Conservation (phyloP, 2,113 vertebrate species). For the Sorex fumeus region DNA sequence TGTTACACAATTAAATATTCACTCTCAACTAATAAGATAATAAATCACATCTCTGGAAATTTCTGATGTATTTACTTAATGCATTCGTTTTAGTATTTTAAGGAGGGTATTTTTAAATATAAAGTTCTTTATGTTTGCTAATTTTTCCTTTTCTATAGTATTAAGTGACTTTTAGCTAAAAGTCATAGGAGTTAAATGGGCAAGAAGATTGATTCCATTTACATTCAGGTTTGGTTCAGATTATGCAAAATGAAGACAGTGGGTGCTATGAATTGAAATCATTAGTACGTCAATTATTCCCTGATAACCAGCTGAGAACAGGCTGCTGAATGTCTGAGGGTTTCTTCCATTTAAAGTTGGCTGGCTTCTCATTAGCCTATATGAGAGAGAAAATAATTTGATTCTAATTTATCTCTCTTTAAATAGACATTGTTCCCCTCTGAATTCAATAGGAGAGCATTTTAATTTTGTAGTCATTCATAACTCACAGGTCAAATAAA, state of each 20-base stretch:
- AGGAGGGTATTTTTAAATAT: conserved; percentile 67
- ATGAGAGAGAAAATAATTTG: conserved; percentile 76
- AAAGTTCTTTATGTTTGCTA: conserved; percentile 60
- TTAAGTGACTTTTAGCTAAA: conserved; percentile 80
- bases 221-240: conserved; percentile 77
- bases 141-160: conserved; percentile 55
- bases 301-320: conserved; percentile 80
- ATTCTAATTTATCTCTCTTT: conserved; percentile 79
- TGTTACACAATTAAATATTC: conserved; percentile 75
- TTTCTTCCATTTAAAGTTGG: conserved; percentile 66
- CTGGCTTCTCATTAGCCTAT: conserved; percentile 72
- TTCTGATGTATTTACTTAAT: conserved; percentile 60
- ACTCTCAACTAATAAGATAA: conserved; percentile 72
- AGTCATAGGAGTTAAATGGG: conserved; percentile 70
- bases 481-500: conserved; percentile 78
- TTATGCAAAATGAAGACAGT: conserved; percentile 82
- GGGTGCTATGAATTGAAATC: conserved; percentile 72
- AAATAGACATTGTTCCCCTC: conserved; percentile 77
- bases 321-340: conserved; percentile 50
- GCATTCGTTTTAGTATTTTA: conserved; percentile 44
- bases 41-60: conserved; percentile 73
- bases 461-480: conserved; percentile 77
- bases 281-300: conserved; percentile 84
- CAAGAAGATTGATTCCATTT: conserved; percentile 77
- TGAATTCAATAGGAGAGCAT: conserved; percentile 72